phyloP scores from a whole-genome alignment of 2,888 invertebrate genomes.

The Diplolepis rosae region DNA sequence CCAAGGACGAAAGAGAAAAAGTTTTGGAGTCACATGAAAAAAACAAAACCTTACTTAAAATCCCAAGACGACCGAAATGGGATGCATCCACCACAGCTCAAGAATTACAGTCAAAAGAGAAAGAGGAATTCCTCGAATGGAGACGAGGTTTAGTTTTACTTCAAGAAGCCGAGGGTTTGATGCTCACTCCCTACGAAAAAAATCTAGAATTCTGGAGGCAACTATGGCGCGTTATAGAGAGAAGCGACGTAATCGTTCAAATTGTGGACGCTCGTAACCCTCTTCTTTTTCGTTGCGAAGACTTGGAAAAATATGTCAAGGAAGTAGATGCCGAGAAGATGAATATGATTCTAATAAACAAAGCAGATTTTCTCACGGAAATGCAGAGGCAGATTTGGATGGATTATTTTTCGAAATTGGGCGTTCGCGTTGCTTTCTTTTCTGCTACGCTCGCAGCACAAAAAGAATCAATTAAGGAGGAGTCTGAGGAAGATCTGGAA shows the following conservation, averaged over 20 bases:
- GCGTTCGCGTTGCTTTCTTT: slow-evolving; percentile 89
- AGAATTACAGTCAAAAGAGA: slow-evolving; percentile 87
- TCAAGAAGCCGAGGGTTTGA: slow-evolving; percentile 85
- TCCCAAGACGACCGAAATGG: slow-evolving; percentile 94
- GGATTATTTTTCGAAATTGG: slow-evolving; percentile 83
- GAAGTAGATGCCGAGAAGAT: slow-evolving; percentile 83
- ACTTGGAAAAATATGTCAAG: slow-evolving; percentile 90
- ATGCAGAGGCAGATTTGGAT: slow-evolving; percentile 90
- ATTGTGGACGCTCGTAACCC: slow-evolving; percentile 98
- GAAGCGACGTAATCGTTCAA: slow-evolving; percentile 93
- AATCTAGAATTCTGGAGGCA: slow-evolving; percentile 99
- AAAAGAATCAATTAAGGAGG: slow-evolving; percentile 67
- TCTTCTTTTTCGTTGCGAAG: slow-evolving; percentile 91
- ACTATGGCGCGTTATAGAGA: slow-evolving; percentile 98
- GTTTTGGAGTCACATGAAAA: slow-evolving; percentile 77
- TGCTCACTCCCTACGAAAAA: slow-evolving; percentile 97
- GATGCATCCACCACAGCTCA: slow-evolving; percentile 83
- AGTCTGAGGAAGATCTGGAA: slow-evolving; percentile 45
- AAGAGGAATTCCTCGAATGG: slow-evolving; percentile 92
- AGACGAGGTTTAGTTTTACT: slow-evolving; percentile 85
- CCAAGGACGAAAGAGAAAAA: slow-evolving; percentile 76
- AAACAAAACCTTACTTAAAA: slow-evolving; percentile 80
- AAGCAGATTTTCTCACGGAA: slow-evolving; percentile 92
- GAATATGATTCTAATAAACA: slow-evolving; percentile 93
- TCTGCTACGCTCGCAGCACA: slow-evolving; percentile 84